phyloP scores from a whole-genome alignment of 2,888 invertebrate species.

The Seira sanloemensis region DNA sequence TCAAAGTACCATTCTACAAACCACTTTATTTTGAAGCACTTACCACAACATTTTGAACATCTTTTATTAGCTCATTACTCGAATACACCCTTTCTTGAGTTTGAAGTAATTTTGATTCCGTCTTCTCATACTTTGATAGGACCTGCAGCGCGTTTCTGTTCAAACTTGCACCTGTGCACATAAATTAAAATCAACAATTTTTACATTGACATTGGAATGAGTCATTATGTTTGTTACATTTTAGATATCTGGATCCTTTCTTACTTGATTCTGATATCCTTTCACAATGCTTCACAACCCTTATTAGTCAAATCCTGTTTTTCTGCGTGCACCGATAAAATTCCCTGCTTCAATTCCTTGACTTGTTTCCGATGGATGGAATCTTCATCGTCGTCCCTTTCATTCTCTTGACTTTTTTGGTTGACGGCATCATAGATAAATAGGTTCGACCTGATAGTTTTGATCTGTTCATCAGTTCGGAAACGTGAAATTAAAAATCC shows the following conservation, averaged over 20 bases:
- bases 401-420: background rate
- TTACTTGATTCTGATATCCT: slow-evolving; percentile 36
- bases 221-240: too few species aligned
- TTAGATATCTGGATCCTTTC: too few species aligned
- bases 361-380: background rate
- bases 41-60: background rate
- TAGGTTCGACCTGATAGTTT: slow-evolving; percentile 53
- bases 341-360: slow-evolving; percentile 20
- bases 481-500: slow-evolving; percentile 44
- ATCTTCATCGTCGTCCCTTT: background rate
- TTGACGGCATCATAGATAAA: slow-evolving; percentile 26
- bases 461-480: slow-evolving; percentile 54
- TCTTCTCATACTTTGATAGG: background rate
- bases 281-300: background rate
- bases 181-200: background rate
- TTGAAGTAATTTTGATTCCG: background rate
- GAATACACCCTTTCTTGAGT: too few species aligned
- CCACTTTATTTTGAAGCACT: background rate
- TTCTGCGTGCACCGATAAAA: background rate
- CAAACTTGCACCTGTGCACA: too few species aligned
- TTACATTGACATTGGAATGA: background rate
- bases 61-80: background rate
- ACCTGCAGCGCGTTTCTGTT: too few species aligned
- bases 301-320: slow-evolving; percentile 13
- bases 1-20: too few species aligned